A percentile compares a stretch with the other conserved stretches of the same genome.
phyloP scores from a whole-genome alignment of 2,113 vertebrate genomes.

The Tursiops truncatus region DNA sequence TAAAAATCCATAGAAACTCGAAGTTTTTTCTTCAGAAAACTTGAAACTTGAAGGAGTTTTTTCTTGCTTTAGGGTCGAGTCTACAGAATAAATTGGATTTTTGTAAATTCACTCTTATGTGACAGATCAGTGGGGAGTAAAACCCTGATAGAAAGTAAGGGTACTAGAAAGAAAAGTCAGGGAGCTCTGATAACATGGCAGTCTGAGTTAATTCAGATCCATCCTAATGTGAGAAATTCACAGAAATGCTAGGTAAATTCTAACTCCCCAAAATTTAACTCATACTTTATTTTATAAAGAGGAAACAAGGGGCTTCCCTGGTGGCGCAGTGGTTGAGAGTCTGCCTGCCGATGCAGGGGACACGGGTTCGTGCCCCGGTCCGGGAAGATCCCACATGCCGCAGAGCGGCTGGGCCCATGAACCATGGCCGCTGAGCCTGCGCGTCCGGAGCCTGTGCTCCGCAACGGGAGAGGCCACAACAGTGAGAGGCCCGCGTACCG shows the following conservation, averaged over 20 bases:
- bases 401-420: too few species aligned
- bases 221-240: background rate
- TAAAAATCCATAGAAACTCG: background rate
- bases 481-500: too few species aligned
- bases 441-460: fast-evolving
- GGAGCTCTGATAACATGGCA: background rate
- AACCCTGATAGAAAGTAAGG: background rate
- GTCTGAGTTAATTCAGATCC: background rate
- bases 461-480: too few species aligned
- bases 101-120: background rate
- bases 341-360: too few species aligned
- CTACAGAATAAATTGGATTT: background rate
- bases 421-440: too few species aligned
- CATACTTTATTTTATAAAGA: background rate
- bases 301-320: background rate
- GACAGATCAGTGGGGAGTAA: background rate
- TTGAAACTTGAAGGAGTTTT: background rate
- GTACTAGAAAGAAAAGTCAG: background rate
- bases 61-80: background rate
- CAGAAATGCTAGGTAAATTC: background rate
- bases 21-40: background rate
- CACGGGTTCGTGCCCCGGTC: too few species aligned
- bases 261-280: background rate
- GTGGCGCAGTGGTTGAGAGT: too few species aligned
- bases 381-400: too few species aligned